Base-by-base conservation (phyloP, 2,888 invertebrate species). In the Mactromeris polynyma region DNA sequence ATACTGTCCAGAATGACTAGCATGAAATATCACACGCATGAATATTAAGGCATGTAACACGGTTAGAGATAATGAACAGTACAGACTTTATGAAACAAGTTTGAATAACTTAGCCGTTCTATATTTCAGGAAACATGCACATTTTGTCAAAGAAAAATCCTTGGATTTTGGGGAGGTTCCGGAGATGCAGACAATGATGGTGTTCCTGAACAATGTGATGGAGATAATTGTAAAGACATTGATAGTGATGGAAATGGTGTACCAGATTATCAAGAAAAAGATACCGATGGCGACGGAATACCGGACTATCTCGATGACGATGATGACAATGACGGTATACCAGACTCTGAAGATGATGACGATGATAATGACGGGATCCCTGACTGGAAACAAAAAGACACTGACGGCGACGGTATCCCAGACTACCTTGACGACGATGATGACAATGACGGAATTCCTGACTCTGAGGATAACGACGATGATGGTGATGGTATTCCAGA, bases 181-280 rank as follows among this genome's bases (percentile, higher is more conserved):
- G 33, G 4, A 17, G 36, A 73, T 26, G n/a, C 58, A 21, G 90
- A 93, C n/a, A 94, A 94, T 93, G 83, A 89, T 77, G 94, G 93
- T 54, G 96, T 96, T 92, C 93, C 93, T 21, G 94, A 95, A 38
- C 94, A 95, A 6, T 94, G 95, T 90, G 82, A 94, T 69, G 38
- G 90, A 17, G 94, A 95, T 38, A 83, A 58, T 58, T 58, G 58
- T 58, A 95, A 92, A n/a, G 95, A 95, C 95, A 19, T 40, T 89
- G 95, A 96, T 89, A 94, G 94, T 14, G 95, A 95, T 89, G 95
- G 95, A 26, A 93, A 96, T 92, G 95, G 96, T 51, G 94, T 96
- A 73, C 95, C 95, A 1, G 96, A 95, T 86, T 78, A 92, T 36
- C 51, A 85, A 19, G 93, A 96, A 46, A 81, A 94, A 14, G 95